These are phyloP conservation scores for Stegodyphus mimosarum DNA, from an alignment of 1,140 invertebrate species.

Conservation along the genomic window DNA sequence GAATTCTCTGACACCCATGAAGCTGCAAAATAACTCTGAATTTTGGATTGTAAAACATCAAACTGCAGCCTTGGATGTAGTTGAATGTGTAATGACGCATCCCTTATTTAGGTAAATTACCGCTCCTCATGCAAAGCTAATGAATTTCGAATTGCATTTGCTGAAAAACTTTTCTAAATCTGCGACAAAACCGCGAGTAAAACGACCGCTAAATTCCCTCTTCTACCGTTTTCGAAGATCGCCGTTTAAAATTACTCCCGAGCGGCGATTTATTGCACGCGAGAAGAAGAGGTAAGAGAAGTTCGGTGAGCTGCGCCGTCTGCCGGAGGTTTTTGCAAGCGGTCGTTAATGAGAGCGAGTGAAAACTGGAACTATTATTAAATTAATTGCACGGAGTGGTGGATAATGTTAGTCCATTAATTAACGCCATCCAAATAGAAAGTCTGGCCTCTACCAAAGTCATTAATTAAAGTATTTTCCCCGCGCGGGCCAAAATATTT, in stretches of 20 bases:
- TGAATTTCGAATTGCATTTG: no score
- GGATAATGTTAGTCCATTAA: slow-evolving; percentile 61
- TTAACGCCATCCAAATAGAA: slow-evolving; percentile 60
- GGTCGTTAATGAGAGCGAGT: slow-evolving; percentile 48
- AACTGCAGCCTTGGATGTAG: no score
- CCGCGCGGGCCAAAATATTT: slow-evolving; percentile 41
- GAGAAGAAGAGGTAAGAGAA: background rate
- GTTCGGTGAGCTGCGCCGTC: slow-evolving; percentile 27
- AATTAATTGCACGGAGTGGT: slow-evolving; percentile 60
- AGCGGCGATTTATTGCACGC: slow-evolving; percentile 21
- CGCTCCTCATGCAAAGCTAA: no score
- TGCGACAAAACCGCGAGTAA: no score
- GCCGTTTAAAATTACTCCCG: background rate
- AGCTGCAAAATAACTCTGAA: no score
- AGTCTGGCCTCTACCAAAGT: slow-evolving; percentile 45
- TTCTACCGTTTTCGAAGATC: background rate
- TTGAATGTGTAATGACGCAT: no score
- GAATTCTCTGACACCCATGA: no score
- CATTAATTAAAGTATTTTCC: slow-evolving; percentile 59
- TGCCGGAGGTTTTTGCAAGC: slow-evolving; percentile 41
- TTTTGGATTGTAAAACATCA: no score
- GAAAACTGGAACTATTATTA: slow-evolving; percentile 61
- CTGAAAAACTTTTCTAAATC: no score
- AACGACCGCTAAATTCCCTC: background rate
- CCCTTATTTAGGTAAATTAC: no score